Base-by-base conservation (phyloP, 2,888 invertebrate genomes). In the Aphidoletes aphidimyza region DNA sequence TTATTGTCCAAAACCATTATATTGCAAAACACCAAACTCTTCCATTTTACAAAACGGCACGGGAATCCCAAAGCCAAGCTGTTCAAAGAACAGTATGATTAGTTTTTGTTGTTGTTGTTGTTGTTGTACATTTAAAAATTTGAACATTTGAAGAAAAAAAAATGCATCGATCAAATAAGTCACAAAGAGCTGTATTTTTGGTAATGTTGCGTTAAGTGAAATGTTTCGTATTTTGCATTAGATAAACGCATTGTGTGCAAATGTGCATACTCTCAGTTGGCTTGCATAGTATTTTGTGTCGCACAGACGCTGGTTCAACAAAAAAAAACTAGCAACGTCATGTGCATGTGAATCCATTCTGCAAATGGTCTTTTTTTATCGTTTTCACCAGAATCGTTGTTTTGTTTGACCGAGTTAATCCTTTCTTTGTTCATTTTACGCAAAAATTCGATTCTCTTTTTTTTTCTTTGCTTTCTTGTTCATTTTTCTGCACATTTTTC, bases 401-500 rank as follows among this genome's bases (percentile, higher is more conserved):
- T 78, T 78, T 78, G 78, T 78, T 36, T 36, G 36, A 37, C 81
- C 36, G 5, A 81, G 81, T 81, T 81, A 81, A 81, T 81, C 81
- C 81, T 36, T 81, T 81, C 81, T 37, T 81, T 81, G 81, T 81
- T 37, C 81, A n/a, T 81, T 54, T 81, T 81, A 81, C 81, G 81
- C 37, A 81, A 81, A 81, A 78, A 36, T 17, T 9, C 34, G 0
- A 5, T 36, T 36, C 14, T 36, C 34, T 34, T 81, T 37, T 42
- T 42, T 11, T 42, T 42, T 54, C 22, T 54, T 22, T 39, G 54
- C 54, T 22, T 22, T 8, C 34, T 69, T 69, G 19, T 81, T 37
- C 19, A 8, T 37, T n/a, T 37, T n/a, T 69, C 34, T 69, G 6
- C 30, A 6, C 8, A 19, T 47, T 17, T 11, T 0, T 9, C 6